These are phyloP conservation scores for Mesopsocus fuscifrons DNA, from an alignment of 2,888 invertebrate genomes.

Conservation along the genomic window DNA sequence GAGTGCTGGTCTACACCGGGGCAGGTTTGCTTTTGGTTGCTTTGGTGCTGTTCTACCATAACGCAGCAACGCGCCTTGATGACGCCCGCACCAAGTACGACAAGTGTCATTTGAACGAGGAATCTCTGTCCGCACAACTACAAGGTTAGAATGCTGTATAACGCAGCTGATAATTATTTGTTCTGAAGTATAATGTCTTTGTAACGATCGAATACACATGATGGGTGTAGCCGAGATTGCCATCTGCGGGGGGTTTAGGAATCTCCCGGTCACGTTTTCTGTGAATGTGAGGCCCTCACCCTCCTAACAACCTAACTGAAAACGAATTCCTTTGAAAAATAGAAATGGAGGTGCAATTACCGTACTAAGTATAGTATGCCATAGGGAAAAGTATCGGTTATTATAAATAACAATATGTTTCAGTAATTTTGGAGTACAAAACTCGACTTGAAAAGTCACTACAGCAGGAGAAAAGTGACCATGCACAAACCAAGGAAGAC, in stretches of 20 bases:
- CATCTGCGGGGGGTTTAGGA: no score
- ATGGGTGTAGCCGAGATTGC: no score
- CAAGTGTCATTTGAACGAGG: constrained; percentile 36
- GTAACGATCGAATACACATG: no score
- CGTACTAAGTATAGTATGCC: no score
- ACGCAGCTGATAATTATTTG: constrained; percentile 6
- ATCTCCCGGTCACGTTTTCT: no score
- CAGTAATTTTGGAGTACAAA: constrained; percentile 38
- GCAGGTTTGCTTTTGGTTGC: constrained; percentile 30
- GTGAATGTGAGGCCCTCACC: no score
- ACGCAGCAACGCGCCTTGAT: constrained; percentile 34
- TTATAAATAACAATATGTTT: constrained; percentile 16
- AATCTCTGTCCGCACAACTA: constrained; percentile 34
- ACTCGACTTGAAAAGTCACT: constrained; percentile 34
- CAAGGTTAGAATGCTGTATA: constrained; percentile 34
- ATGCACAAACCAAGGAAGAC: constrained; percentile 29
- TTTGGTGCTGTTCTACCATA: constrained; percentile 36
- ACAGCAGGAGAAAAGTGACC: constrained; percentile 33
- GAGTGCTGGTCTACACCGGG: constrained; percentile 33
- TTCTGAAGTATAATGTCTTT: no score
- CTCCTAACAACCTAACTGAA: no score
- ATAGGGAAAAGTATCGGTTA: no score
- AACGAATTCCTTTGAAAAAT: no score
- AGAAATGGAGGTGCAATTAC: no score
- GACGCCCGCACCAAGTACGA: constrained; percentile 31